Conservation (phyloP, 2,888 invertebrate genomes). For the Microctonus hyperodae region DNA sequence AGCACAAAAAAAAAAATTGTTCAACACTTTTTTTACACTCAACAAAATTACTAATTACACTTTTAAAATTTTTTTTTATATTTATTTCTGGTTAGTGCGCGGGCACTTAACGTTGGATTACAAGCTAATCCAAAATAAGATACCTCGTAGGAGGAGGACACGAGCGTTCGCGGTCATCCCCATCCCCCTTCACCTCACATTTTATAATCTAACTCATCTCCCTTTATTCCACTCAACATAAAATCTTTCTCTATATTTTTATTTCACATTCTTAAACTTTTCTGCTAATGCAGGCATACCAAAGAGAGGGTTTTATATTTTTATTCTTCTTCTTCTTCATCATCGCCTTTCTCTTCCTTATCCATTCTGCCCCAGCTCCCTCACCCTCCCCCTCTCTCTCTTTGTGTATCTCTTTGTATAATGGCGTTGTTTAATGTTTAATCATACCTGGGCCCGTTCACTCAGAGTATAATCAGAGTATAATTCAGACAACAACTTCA, state of each 20-base stretch:
- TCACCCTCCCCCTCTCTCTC: constrained; percentile 16
- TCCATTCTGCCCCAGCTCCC: constrained; percentile 17
- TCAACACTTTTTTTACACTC: constrained; percentile 44
- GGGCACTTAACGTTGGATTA: constrained; percentile 46
- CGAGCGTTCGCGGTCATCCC: constrained; percentile 60
- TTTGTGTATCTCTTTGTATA: constrained; percentile 48
- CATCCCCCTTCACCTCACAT: constrained; percentile 17
- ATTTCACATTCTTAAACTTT: neutral
- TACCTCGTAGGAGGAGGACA: constrained; percentile 57
- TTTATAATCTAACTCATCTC: neutral
- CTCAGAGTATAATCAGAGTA: constrained; percentile 61
- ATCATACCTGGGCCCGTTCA: constrained; percentile 58
- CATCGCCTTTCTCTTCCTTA: constrained; percentile 34
- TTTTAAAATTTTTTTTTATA: constrained; percentile 61
- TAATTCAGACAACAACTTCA: constrained; percentile 61
- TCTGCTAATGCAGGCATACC: neutral
- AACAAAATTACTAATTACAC: constrained; percentile 60
- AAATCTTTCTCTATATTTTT: neutral
- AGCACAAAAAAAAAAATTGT: constrained; percentile 59
- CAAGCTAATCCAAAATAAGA: constrained; percentile 52
- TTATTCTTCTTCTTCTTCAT: neutral
- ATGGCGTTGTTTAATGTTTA: constrained; percentile 63
- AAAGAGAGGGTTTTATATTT: neutral
- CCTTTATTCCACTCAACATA: constrained; percentile 17
- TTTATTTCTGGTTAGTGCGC: constrained; percentile 57